Base-by-base conservation (phyloP, 2,797 vertebrate species). In the Labroides dimidiatus region DNA sequence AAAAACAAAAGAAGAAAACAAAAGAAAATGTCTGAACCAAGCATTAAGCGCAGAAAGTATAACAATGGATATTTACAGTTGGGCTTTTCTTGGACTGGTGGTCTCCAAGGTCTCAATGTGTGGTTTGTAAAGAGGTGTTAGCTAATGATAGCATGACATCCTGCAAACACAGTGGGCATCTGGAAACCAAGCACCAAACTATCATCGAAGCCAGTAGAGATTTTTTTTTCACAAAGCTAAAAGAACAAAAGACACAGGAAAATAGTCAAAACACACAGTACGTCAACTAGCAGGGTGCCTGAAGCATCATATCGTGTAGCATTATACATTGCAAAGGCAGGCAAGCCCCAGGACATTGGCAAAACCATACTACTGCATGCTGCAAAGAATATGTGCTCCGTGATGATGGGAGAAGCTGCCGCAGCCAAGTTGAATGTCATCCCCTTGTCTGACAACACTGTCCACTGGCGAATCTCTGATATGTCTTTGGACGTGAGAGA, bases 341-440 rank as follows among this genome's bases (percentile, higher is more conserved):
- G 58, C 0, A 60, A 48, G 17, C 42, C 56, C 10, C 30, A 60
- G 19, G 37, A 48, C 50, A 64, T 44, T 21, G 50, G 41, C 11
- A 24, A 64, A 15, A 65, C 42, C 6, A 39, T 56, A 19, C 42
- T 56, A 30, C 51, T 55, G 7, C 66, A 17, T 59, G 66, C 56
- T 23, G 56, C 55, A 2, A 60, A 45, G 33, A n/a, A 60, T 47
- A 20, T 61, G 67, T 68, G 64, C 41, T 57, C n/a, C 0, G 54
- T 58, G 7, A 19, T 58, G 12, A n/a, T 50, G 37, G 52, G 54
- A 13, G 45, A 68, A 42, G 64, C 51, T 58, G 24, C 42, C 15
- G 24, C 42, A 1, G 16, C 23, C 16, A 50, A 27, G 23, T 10
- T 50, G 7, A 27, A 27, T 27, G 23, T 10, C 23, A 50, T 27